Conservation (phyloP, 1,140 invertebrate species). For the Bombus consobrinus region DNA sequence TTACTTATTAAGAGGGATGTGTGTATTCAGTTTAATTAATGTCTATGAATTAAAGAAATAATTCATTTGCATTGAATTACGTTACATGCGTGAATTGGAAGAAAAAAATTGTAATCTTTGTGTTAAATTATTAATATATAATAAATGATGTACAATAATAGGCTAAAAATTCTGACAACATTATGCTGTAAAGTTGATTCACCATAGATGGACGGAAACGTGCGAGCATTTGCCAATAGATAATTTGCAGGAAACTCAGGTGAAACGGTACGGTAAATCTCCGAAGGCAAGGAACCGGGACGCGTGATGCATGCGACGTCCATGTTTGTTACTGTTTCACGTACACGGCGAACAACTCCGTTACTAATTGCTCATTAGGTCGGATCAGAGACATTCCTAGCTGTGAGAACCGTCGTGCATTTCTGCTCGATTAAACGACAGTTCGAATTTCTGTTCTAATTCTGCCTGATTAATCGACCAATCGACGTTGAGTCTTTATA, state of each 20-base stretch:
- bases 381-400: conserved; percentile 64
- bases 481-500: conserved; percentile 5
- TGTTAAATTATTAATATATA: no score
- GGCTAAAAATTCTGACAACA: neutral
- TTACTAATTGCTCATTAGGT: conserved; percentile 76
- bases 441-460: conserved; percentile 34
- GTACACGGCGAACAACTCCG: conserved; percentile 35
- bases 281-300: conserved; percentile 20
- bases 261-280: conserved; percentile 47
- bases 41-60: no score
- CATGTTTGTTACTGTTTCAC: conserved; percentile 47
- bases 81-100: no score
- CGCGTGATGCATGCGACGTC: conserved; percentile 43
- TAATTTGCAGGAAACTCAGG: neutral
- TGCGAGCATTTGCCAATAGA: neutral
- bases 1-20: no score
- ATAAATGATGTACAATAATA: no score
- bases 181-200: neutral
- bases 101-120: no score
- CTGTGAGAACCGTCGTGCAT: conserved; percentile 26
- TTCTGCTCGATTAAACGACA: conserved; percentile 33
- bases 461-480: conserved; percentile 45
- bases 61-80: no score
- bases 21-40: no score
- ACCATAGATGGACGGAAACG: neutral